A percentile compares a stretch with the other conserved stretches of the same genome.
Conservation (phyloP, 2,113 vertebrate genomes). For the Cheilinus undulatus region DNA sequence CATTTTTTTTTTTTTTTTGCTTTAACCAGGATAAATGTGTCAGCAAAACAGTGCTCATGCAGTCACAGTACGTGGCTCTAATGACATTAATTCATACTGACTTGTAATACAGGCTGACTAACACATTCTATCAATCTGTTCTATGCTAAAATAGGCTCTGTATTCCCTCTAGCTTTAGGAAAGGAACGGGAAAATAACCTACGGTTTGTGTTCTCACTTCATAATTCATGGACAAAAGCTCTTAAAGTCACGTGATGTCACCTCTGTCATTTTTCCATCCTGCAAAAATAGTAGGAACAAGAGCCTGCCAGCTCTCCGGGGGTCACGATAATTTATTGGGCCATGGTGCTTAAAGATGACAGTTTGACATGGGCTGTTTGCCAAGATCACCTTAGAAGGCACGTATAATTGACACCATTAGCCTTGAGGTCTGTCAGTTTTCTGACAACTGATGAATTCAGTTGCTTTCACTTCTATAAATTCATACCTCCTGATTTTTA, state of each 20-base stretch:
- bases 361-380: slow-evolving; percentile 59
- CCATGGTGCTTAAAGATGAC: slow-evolving; percentile 58
- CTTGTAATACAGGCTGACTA: slow-evolving; percentile 7
- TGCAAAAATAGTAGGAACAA: slow-evolving; percentile 34
- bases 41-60: neutral
- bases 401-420: slow-evolving; percentile 77
- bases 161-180: neutral
- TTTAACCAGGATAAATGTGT: too few species aligned
- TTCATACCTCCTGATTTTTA: slow-evolving; percentile 62
- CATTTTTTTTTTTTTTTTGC: neutral
- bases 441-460: slow-evolving; percentile 67
- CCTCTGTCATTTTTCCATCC: slow-evolving; percentile 49
- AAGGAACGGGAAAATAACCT: slow-evolving; percentile 36
- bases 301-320: slow-evolving; percentile 51
- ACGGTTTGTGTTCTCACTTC: slow-evolving; percentile 4
- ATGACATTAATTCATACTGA: neutral
- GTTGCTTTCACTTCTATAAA: slow-evolving; percentile 42
- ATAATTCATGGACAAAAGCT: neutral
- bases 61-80: neutral
- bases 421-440: slow-evolving; percentile 66
- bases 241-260: slow-evolving; percentile 34
- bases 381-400: slow-evolving; percentile 53
- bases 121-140: neutral
- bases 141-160: neutral
- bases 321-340: slow-evolving; percentile 68